phyloP scores from a whole-genome alignment of 2,113 vertebrate species.

The Candoia aspera region DNA sequence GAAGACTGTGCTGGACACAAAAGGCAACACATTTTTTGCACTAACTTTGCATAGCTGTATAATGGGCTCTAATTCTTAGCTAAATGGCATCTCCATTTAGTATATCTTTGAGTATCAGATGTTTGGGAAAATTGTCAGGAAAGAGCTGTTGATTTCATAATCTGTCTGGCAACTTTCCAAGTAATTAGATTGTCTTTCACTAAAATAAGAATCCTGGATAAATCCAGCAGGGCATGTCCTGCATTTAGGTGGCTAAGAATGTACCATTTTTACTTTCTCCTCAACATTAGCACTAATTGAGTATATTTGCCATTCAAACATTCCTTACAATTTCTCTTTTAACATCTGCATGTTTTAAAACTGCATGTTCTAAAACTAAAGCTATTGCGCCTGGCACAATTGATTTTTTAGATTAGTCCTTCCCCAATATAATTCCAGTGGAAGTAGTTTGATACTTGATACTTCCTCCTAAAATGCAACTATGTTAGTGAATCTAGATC shows the following conservation, averaged over 20 bases:
- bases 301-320: constrained; percentile 10
- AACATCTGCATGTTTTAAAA: neutral
- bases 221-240: neutral
- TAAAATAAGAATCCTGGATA: neutral
- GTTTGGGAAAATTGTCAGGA: neutral
- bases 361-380: neutral
- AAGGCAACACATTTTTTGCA: neutral
- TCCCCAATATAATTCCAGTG: neutral
- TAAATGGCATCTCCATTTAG: neutral
- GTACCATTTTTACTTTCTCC: neutral
- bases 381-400: neutral
- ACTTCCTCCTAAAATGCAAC: neutral
- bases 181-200: neutral
- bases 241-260: neutral
- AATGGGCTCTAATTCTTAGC: neutral
- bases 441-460: neutral
- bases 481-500: neutral
- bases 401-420: constrained; percentile 1
- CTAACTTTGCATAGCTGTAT: neutral
- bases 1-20: neutral
- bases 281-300: neutral
- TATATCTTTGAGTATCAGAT: neutral
- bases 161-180: neutral
- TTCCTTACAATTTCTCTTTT: constrained; percentile 7
- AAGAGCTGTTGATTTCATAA: neutral